A percentile compares a stretch with the other conserved stretches of the same genome.
These are phyloP conservation scores for Eupithecia tripunctaria DNA, from an alignment of 2,888 invertebrate genomes.

Conservation along the genomic window DNA sequence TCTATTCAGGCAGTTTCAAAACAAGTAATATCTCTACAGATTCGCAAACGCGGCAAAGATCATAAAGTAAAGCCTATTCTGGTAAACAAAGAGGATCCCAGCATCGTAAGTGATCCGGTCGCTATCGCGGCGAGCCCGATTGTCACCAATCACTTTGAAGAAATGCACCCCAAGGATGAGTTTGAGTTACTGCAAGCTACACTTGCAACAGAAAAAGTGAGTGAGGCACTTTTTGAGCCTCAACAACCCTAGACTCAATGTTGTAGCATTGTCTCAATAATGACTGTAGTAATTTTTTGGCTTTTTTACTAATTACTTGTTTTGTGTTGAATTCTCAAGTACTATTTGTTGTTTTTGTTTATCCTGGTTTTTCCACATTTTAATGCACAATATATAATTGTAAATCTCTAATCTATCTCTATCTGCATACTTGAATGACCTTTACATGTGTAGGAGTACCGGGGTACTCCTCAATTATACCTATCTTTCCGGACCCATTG, in stretches of 20 bases:
- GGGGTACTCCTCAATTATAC: not conserved
- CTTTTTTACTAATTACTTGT: conserved; percentile 22
- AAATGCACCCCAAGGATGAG: conserved; percentile 93
- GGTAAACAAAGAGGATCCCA: conserved; percentile 89
- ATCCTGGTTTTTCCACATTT: not conserved
- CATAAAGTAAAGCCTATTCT: conserved; percentile 90
- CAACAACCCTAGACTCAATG: not conserved
- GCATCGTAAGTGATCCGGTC: conserved; percentile 82
- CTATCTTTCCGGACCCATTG: not conserved
- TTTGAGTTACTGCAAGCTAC: conserved; percentile 79
- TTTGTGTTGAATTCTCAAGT: not conserved
- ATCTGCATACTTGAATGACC: not conserved
- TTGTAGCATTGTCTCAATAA: not conserved
- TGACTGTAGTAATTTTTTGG: not conserved
- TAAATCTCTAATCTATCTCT: not conserved
- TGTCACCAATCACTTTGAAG: conserved; percentile 89
- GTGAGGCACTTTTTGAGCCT: conserved; percentile 52
- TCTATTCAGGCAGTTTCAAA: conserved; percentile 4
- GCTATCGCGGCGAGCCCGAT: conserved; percentile 71
- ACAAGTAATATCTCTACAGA: conserved; percentile 68
- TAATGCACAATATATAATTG: not conserved
- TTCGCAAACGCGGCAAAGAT: conserved; percentile 88
- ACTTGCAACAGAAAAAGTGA: conserved; percentile 77
- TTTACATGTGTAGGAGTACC: not conserved
- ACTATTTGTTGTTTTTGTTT: conserved; percentile 1